Percentiles rank a stretch among this genome's conserved stretches.
Conservation (phyloP, 2,797 vertebrate species). For the Mormyrus hasselquistii region DNA sequence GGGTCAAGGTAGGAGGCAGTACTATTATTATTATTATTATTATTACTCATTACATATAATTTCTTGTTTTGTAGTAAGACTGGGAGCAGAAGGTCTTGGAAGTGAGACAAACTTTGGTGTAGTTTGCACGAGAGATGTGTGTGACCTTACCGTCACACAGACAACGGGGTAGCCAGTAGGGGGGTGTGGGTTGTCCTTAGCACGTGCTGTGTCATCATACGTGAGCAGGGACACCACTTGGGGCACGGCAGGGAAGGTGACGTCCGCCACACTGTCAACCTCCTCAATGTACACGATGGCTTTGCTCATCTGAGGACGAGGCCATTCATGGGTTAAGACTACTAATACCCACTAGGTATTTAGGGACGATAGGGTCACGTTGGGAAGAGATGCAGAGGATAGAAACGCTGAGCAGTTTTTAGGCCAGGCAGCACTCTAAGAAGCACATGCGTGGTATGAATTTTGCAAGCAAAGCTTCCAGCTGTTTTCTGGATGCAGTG, state of each 20-base stretch:
- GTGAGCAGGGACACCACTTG: conserved; percentile 71
- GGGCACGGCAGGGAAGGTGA: conserved; percentile 77
- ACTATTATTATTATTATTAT: not conserved
- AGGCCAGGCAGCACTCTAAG: not conserved
- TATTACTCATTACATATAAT: not conserved
- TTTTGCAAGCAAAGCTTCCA: not conserved
- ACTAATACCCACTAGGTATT: not conserved
- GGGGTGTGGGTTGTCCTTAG: conserved; percentile 63
- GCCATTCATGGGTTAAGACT: not conserved
- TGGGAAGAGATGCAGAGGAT: conserved; percentile 22
- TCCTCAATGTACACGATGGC: conserved; percentile 82
- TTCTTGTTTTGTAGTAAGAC: not conserved
- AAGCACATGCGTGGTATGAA: not conserved
- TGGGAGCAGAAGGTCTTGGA: not conserved
- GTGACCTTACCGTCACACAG: conserved; percentile 67
- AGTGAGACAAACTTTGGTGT: not conserved
- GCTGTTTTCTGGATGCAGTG: conserved; percentile 48
- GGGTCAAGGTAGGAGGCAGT: not conserved
- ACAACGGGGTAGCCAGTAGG: conserved; percentile 72
- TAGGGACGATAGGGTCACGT: not conserved
- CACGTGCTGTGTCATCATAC: conserved; percentile 67
- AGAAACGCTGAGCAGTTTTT: conserved; percentile 50
- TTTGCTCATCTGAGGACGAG: conserved; percentile 67
- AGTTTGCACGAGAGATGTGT: not conserved
- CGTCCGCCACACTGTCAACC: conserved; percentile 78